Conservation (phyloP, 30 jellyfish, hydroid and myxozoan genomes). For the Aurelia sp. region DNA sequence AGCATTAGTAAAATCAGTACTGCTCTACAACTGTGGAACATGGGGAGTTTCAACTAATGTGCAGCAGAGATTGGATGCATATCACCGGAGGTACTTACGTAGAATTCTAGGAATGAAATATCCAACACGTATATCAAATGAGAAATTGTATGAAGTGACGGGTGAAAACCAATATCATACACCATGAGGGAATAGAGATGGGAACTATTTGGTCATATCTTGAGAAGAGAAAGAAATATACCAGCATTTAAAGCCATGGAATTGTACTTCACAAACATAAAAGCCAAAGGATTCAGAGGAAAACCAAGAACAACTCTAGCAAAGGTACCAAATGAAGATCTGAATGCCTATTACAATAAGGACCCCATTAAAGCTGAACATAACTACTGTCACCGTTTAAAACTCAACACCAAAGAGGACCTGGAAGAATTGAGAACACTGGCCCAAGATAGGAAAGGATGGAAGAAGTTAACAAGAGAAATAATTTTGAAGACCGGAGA, state of each 20-base stretch:
- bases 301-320: constrained; percentile 51
- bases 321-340: constrained; percentile 38
- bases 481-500: too few relatives aligned
- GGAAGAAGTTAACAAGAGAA: constrained; percentile 36
- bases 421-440: constrained; percentile 43
- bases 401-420: constrained; percentile 46
- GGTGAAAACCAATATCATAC: constrained; percentile 44
- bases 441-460: constrained; percentile 46
- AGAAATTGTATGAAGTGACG: constrained; percentile 36
- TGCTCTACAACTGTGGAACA: constrained; percentile 61
- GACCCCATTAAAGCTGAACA: constrained; percentile 41
- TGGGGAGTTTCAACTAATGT: constrained; percentile 40
- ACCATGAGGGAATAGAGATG: constrained; percentile 40
- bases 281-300: too few relatives aligned
- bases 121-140: constrained; percentile 38
- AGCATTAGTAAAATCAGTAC: neutral
- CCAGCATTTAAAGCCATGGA: constrained; percentile 51
- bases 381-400: constrained; percentile 37
- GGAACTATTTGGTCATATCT: constrained; percentile 57
- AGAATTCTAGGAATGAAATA: constrained; percentile 9
- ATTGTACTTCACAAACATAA: constrained; percentile 14
- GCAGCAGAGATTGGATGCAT: constrained; percentile 37
- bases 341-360: constrained; percentile 33
- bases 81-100: too few relatives aligned
- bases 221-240: constrained; percentile 36